A percentile compares a stretch with the other conserved stretches of the same genome.
phyloP scores from a whole-genome alignment of 2,113 vertebrate genomes.

The Neotoma lepida region DNA sequence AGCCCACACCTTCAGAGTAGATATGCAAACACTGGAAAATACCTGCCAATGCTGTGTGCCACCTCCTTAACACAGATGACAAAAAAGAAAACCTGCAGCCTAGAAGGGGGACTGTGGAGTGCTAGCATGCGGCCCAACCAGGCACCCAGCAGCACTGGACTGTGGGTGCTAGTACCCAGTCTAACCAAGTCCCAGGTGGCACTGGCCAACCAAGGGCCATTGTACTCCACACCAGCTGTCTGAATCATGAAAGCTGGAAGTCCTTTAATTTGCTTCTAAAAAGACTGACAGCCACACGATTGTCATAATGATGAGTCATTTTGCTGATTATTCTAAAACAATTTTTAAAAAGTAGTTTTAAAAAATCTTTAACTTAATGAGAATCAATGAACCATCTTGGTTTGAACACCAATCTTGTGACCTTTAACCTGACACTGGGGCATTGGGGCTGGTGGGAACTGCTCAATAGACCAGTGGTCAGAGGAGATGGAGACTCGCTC shows the following conservation, averaged over 20 bases:
- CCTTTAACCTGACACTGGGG: constrained; percentile 4
- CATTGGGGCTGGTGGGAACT: neutral
- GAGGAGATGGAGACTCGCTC: neutral
- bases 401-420: constrained; percentile 11
- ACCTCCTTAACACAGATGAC: neutral
- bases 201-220: neutral
- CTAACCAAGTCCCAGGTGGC: neutral
- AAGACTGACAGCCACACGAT: neutral
- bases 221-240: neutral
- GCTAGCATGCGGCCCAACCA: neutral
- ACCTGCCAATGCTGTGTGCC: neutral
- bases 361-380: neutral
- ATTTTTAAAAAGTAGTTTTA: neutral
- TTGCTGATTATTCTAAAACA: constrained; percentile 5
- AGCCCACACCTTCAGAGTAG: neutral
- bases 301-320: neutral
- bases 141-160: neutral
- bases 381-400: constrained; percentile 30
- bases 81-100: neutral
- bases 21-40: neutral
- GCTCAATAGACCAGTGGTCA: neutral
- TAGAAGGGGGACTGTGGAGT: neutral
- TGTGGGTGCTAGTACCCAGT: neutral
- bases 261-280: constrained; percentile 6
- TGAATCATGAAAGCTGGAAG: neutral